Evolutionary conservation across 2,888 invertebrate species (phyloP).

Genomic region (Lasioglossum morio): DNA sequence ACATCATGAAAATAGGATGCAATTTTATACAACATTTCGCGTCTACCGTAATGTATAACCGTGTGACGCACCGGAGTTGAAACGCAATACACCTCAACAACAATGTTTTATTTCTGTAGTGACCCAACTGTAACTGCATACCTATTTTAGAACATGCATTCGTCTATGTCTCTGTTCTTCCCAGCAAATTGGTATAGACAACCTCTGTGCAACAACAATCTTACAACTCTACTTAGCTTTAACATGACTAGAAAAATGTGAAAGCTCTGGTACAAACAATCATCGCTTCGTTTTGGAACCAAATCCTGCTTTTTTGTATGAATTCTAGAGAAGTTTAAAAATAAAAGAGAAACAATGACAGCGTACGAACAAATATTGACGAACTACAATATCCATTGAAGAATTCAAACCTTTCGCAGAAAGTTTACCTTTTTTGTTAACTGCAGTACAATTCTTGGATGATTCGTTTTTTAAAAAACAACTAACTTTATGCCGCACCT

Average conservation of each 20-base stretch:
- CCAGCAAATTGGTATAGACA: neutral
- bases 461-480: too few species aligned
- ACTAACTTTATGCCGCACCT: too few species aligned
- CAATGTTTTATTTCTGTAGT: neutral
- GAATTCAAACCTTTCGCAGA: too few species aligned
- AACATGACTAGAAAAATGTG: neutral
- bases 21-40: neutral
- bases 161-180: neutral
- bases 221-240: neutral
- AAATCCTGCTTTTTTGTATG: neutral
- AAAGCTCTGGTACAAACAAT: neutral
- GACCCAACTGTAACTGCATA: neutral
- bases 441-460: too few species aligned
- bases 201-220: neutral
- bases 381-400: too few species aligned
- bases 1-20: neutral
- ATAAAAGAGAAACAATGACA: too few species aligned
- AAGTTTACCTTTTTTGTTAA: too few species aligned
- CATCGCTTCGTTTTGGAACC: neutral
- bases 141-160: neutral
- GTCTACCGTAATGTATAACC: neutral
- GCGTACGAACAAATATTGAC: too few species aligned
- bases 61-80: neutral
- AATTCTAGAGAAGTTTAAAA: neutral
- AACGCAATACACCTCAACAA: neutral